Base-by-base conservation (phyloP, 2,888 invertebrate genomes). In the Augiades crinisus region DNA sequence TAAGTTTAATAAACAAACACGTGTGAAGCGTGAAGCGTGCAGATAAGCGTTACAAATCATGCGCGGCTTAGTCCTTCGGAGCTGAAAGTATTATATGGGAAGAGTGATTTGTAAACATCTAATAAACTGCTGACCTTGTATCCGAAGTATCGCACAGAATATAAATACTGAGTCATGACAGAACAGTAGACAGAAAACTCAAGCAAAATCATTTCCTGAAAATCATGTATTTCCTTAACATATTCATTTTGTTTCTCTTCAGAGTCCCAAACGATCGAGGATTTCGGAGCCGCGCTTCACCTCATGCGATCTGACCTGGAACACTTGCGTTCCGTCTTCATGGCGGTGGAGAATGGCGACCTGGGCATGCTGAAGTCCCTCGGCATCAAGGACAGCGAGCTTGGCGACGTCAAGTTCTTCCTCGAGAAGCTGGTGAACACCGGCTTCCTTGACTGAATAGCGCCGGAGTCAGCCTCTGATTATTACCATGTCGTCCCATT, bases 181-280 rank as follows among this genome's bases (percentile, higher is more conserved):
- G n/a, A n/a, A n/a, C n/a, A n/a, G n/a, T n/a, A n/a, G n/a, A n/a
- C n/a, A n/a, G n/a, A n/a, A n/a, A n/a, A n/a, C n/a, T n/a, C n/a
- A n/a, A n/a, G n/a, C n/a, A n/a, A n/a, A 12, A 33, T 2, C 5
- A 19, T 21, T 37, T 37, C 7, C 30, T 22, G 12, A 47, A 31
- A 22, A 10, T 8, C n/a, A 2, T 8, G 2, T 17, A 10, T 12
- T 14, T n/a, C n/a, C n/a, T n/a, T n/a, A n/a, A n/a, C n/a, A 10
- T 41, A 3, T 41, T 4, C 5, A 1, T 13, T 8, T 76, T n/a
- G 6, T 10, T 27, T 8, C 5, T 27, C 8, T 73, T 0, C 92
- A 95, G 98, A 98, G 90, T 98, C 97, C 14, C 97, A 97, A 87
- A 98, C 98, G 21, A 96, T 98, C 75, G 97, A 98, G 81, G 97